phyloP scores from a whole-genome alignment of 1,140 invertebrate species.

The Episyrphus balteatus region DNA sequence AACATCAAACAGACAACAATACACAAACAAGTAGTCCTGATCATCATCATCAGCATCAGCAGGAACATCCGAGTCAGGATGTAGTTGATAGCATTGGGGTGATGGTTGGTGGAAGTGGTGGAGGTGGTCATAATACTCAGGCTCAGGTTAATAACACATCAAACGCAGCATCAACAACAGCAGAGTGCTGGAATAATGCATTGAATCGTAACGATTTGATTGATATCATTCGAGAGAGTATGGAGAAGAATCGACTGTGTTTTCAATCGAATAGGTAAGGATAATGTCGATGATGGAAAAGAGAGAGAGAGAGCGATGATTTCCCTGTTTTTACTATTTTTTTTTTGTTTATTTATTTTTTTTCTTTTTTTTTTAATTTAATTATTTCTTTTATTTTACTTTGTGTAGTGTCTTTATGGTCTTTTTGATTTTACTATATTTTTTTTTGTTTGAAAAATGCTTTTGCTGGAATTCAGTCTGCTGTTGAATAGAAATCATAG shows the following conservation, averaged over 20 bases:
- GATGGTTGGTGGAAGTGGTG: background rate
- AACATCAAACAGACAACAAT: constrained; percentile 3
- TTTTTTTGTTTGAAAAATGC: too few relatives aligned
- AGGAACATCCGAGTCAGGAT: constrained; percentile 14
- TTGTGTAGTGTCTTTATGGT: too few relatives aligned
- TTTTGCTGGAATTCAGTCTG: too few relatives aligned
- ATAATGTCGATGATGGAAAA: constrained; percentile 4
- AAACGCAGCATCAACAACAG: constrained; percentile 20
- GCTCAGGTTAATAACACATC: too few relatives aligned
- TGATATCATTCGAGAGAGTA: constrained; percentile 79
- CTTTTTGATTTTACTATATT: too few relatives aligned
- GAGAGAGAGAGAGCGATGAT: background rate
- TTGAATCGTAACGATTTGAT: constrained; percentile 70
- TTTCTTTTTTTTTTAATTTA: background rate
- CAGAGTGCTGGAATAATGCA: constrained; percentile 42
- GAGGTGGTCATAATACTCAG: background rate
- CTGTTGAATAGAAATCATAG: too few relatives aligned
- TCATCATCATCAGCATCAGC: constrained; percentile 7
- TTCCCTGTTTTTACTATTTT: background rate
- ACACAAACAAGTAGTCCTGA: background rate
- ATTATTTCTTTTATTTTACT: too few relatives aligned
- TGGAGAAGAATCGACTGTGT: constrained; percentile 82
- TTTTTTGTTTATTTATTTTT: constrained; percentile 3
- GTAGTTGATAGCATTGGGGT: constrained; percentile 19
- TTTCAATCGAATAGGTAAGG: constrained; percentile 64